These are phyloP conservation scores for Nemoura dubitans DNA, from an alignment of 2,888 invertebrate genomes.

Conservation along the genomic window DNA sequence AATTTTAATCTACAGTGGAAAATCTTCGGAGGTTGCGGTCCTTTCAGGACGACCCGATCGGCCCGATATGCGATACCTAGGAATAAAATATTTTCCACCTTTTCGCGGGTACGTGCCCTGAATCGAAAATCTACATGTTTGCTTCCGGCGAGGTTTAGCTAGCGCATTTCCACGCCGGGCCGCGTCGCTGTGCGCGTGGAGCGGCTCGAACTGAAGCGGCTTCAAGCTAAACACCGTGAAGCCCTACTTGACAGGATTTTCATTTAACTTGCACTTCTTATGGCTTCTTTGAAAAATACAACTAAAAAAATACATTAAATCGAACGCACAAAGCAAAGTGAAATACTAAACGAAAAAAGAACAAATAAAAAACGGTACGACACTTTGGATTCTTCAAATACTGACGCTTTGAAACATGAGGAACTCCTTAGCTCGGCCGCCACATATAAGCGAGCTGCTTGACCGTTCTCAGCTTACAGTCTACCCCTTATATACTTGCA, in stretches of 20 bases:
- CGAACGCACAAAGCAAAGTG: conserved; percentile 12
- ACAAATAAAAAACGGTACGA: not conserved
- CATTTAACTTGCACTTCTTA: not conserved
- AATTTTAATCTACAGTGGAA: not conserved
- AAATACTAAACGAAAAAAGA: not conserved
- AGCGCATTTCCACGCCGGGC: no score
- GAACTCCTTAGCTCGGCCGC: not conserved
- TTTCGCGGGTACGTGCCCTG: not conserved
- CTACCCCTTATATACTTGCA: not conserved
- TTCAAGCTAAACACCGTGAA: not conserved
- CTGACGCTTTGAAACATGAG: not conserved
- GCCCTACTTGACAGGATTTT: not conserved
- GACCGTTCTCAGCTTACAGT: not conserved
- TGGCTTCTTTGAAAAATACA: not conserved
- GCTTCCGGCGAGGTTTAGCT: not conserved
- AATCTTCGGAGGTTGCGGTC: not conserved
- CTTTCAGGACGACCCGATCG: not conserved
- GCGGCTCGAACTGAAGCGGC: not conserved
- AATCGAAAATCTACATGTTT: not conserved
- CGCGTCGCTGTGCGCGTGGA: not conserved
- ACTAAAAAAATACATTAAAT: not conserved
- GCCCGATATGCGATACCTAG: not conserved
- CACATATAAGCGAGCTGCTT: not conserved
- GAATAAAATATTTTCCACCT: not conserved
- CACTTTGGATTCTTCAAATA: not conserved